A percentile compares a stretch with the other conserved stretches of the same genome.
Evolutionary conservation across 2,888 invertebrate genomes (phyloP).

Genomic region (Brachypalpus laphriformis): DNA sequence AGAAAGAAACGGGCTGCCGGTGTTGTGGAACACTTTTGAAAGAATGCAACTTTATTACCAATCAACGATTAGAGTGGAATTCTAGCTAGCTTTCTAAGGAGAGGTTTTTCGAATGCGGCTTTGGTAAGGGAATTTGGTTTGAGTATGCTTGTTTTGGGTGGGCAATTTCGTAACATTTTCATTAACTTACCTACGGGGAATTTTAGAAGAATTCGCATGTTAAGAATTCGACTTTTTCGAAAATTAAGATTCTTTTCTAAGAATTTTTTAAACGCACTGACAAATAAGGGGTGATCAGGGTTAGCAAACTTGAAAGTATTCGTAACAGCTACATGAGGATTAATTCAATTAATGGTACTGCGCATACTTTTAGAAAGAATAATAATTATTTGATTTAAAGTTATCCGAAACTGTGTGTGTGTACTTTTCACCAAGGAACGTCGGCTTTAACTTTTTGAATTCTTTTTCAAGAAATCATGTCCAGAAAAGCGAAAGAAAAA

Average conservation of each 20-base stretch:
- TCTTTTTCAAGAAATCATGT: no score
- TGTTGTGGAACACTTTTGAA: constrained; percentile 48
- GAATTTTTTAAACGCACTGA: no score
- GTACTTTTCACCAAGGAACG: no score
- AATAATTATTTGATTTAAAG: no score
- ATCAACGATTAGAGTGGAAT: constrained; percentile 46
- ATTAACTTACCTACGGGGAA: neutral
- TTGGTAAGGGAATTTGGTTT: neutral
- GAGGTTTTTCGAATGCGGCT: neutral
- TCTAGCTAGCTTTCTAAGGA: constrained; percentile 22
- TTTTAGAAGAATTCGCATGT: neutral
- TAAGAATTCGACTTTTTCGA: neutral
- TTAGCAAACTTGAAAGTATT: no score
- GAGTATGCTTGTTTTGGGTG: neutral
- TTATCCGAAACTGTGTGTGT: no score
- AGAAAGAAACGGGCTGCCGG: constrained; percentile 7
- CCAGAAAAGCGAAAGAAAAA: no score
- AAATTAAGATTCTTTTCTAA: neutral
- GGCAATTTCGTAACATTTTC: neutral
- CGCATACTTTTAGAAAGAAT: no score
- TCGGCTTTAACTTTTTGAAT: no score
- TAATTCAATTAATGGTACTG: no score
- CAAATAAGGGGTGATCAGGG: no score
- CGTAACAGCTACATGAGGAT: no score
- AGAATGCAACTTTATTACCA: constrained; percentile 50